Evolutionary conservation across 2,888 invertebrate species (phyloP).

Genomic region (Acanthosepion pharaonis): DNA sequence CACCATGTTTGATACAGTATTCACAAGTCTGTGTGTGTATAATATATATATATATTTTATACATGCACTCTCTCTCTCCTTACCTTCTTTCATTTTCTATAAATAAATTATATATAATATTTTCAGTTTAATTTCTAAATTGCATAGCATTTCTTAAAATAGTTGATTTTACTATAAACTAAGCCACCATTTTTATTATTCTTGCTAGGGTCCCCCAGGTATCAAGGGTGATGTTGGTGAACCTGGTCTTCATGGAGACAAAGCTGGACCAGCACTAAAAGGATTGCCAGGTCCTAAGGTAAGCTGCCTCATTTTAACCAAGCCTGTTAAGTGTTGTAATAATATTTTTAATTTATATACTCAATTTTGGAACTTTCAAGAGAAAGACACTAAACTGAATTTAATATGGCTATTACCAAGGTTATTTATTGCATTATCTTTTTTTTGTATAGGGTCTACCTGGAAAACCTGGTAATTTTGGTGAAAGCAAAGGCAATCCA

Average conservation of each 20-base stretch:
- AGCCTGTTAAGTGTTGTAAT: no score
- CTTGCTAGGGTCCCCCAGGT: slow-evolving; percentile 39
- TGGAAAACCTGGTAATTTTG: slow-evolving; percentile 58
- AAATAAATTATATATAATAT: no score
- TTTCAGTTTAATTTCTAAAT: no score
- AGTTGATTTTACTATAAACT: background rate
- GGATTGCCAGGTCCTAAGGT: slow-evolving; percentile 37
- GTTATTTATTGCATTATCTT: background rate
- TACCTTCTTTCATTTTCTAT: no score
- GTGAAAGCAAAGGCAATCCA: slow-evolving; percentile 53
- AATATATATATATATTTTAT: no score
- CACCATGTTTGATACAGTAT: no score
- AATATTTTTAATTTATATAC: no score
- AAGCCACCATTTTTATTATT: background rate
- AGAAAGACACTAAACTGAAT: background rate
- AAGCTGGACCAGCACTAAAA: background rate
- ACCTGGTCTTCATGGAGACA: background rate
- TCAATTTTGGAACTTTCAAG: background rate
- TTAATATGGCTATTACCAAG: background rate
- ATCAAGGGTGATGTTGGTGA: slow-evolving; percentile 40
- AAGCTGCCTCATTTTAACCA: no score
- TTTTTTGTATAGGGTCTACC: slow-evolving; percentile 49
- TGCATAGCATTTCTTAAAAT: no score
- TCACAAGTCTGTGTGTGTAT: no score
- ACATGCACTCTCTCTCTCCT: no score